phyloP scores from a whole-genome alignment of 2,113 vertebrate species.

The Gracilinanus agilis region DNA sequence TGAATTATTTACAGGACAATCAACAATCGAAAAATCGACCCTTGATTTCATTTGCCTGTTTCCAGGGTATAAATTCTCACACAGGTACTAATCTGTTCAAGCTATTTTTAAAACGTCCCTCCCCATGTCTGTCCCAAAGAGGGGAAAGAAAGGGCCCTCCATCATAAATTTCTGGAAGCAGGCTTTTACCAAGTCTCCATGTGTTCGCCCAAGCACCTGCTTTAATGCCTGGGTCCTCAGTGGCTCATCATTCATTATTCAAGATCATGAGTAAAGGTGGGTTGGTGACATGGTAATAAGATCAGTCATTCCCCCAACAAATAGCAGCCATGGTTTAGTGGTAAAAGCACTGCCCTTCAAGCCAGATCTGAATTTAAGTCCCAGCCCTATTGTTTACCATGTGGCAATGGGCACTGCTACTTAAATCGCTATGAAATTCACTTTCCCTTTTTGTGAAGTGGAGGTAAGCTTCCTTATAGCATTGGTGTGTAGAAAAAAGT shows the following conservation, averaged over 20 bases:
- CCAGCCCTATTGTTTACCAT: not conserved
- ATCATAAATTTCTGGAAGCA: not conserved
- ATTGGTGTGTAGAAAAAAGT: too few relatives aligned
- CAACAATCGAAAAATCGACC: not conserved
- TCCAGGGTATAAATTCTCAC: not conserved
- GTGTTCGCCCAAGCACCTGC: not conserved
- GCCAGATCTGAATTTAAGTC: too few relatives aligned
- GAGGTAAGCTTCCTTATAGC: not conserved
- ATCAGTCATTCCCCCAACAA: not conserved
- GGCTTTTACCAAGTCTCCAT: not conserved
- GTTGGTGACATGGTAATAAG: not conserved
- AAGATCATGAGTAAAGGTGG: not conserved
- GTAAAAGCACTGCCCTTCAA: not conserved
- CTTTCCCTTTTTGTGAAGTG: not conserved
- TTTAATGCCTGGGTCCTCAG: not conserved
- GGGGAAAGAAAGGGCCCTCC: not conserved
- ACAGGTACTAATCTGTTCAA: not conserved
- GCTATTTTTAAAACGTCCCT: not conserved
- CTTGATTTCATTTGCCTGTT: not conserved
- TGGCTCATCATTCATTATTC: not conserved
- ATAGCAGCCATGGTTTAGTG: not conserved
- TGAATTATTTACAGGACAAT: not conserved
- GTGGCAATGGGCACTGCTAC: not conserved
- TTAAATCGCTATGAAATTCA: not conserved
- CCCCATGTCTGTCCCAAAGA: not conserved